A percentile compares a stretch with the other conserved stretches of the same genome.
Evolutionary conservation across 2,888 invertebrate species (phyloP).

Genomic region (Agonopterix heracliana): DNA sequence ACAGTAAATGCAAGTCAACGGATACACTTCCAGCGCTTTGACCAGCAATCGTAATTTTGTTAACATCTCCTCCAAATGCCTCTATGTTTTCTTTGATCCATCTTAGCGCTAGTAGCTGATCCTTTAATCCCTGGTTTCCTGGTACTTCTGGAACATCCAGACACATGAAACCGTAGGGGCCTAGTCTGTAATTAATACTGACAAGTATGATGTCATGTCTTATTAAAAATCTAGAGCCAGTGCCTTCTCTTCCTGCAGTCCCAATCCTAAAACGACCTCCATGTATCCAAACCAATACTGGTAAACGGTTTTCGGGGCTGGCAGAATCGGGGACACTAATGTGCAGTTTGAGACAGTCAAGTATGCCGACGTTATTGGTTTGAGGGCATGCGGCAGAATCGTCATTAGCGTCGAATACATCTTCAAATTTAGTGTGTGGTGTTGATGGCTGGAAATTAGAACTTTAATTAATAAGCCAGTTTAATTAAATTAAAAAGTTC

Average conservation of each 20-base stretch:
- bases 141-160: slow-evolving; percentile 25
- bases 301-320: slow-evolving; percentile 11
- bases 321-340: slow-evolving; percentile 22
- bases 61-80: slow-evolving; percentile 30
- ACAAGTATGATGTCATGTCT: slow-evolving; percentile 28
- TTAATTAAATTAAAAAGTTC: no score
- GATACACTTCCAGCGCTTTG: slow-evolving; percentile 31
- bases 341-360: slow-evolving; percentile 9
- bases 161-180: slow-evolving; percentile 35
- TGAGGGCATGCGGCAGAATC: slow-evolving; percentile 46
- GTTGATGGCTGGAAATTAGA: no score
- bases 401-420: slow-evolving; percentile 26
- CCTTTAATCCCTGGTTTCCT: slow-evolving; percentile 35
- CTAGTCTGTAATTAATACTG: slow-evolving; percentile 30
- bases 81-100: slow-evolving; percentile 34
- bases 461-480: no score
- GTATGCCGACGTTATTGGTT: slow-evolving; percentile 1
- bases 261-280: slow-evolving; percentile 16
- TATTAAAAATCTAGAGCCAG: slow-evolving; percentile 23
- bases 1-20: slow-evolving; percentile 24
- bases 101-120: slow-evolving; percentile 26
- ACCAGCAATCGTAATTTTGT: slow-evolving; percentile 28
- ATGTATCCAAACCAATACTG: slow-evolving; percentile 24
- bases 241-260: slow-evolving; percentile 4
- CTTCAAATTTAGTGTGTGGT: slow-evolving; percentile 11